Conservation (phyloP, 2,797 vertebrate species). For the Lithobates pipiens region DNA sequence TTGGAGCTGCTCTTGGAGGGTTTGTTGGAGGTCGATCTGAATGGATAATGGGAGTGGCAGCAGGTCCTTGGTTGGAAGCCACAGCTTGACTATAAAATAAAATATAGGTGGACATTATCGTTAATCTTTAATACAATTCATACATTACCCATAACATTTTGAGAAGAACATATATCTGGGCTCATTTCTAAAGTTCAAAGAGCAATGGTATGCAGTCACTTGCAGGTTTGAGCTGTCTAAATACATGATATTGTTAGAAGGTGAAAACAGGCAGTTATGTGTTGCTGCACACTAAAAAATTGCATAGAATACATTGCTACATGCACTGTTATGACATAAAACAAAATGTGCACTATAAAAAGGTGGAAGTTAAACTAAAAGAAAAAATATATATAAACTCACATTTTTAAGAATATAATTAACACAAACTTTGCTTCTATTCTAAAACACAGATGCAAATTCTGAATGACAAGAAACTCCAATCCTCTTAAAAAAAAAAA, state of each 20-base stretch:
- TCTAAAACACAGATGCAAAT: no score
- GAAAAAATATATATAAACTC: no score
- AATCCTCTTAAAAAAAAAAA: no score
- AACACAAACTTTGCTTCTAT: no score
- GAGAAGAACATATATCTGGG: no score
- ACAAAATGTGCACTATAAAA: no score
- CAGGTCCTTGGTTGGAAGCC: slow-evolving; percentile 80
- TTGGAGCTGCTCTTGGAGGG: slow-evolving; percentile 76
- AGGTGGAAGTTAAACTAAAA: no score
- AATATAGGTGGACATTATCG: not conserved
- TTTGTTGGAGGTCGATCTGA: slow-evolving; percentile 74
- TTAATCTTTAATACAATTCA: not conserved
- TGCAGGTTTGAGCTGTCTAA: not conserved
- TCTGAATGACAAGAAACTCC: no score
- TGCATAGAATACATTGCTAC: not conserved
- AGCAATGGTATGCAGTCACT: not conserved
- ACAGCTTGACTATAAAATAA: slow-evolving; percentile 80
- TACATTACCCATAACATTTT: not conserved
- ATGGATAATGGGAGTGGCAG: slow-evolving; percentile 69
- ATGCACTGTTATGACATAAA: not conserved
- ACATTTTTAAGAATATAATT: no score
- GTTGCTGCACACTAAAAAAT: no score
- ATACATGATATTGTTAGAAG: no score
- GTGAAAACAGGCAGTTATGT: no score
- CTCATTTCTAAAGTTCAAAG: not conserved